phyloP scores from a whole-genome alignment of 2,888 invertebrate species.

The Laothoe populi region DNA sequence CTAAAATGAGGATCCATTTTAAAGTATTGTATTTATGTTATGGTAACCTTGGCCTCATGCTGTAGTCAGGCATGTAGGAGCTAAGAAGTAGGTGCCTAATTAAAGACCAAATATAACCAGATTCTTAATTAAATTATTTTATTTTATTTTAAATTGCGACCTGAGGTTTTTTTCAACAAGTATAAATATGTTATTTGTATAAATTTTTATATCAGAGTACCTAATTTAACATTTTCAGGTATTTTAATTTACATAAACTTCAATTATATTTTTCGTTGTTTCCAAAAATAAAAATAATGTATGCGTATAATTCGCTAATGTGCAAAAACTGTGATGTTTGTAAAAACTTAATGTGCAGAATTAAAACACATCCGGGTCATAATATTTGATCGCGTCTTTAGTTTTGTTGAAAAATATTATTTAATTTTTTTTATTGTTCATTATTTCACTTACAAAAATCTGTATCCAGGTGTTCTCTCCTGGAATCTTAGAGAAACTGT shows the following conservation, averaged over 20 bases:
- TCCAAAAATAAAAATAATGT: neutral
- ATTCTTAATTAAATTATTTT: no score
- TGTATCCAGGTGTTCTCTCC: no score
- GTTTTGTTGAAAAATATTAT: neutral
- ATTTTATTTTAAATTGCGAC: neutral
- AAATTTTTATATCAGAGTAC: neutral
- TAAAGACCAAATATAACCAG: no score
- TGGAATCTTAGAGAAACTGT: no score
- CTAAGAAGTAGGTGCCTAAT: no score
- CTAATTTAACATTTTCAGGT: neutral
- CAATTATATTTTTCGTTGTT: neutral
- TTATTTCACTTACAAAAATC: no score
- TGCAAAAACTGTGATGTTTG: neutral
- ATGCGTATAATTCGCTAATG: constrained; percentile 15
- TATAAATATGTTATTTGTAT: neutral
- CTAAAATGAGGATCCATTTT: no score
- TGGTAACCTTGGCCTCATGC: no score
- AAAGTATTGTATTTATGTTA: no score
- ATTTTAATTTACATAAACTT: neutral
- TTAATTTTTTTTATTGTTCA: no score
- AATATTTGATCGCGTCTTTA: neutral
- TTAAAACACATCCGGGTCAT: constrained; percentile 7
- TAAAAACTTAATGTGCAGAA: constrained; percentile 15
- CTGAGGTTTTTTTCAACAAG: neutral
- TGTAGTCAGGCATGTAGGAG: no score